phyloP scores from a whole-genome alignment of 2,888 invertebrate species.

The Seladonia tumulorum region DNA sequence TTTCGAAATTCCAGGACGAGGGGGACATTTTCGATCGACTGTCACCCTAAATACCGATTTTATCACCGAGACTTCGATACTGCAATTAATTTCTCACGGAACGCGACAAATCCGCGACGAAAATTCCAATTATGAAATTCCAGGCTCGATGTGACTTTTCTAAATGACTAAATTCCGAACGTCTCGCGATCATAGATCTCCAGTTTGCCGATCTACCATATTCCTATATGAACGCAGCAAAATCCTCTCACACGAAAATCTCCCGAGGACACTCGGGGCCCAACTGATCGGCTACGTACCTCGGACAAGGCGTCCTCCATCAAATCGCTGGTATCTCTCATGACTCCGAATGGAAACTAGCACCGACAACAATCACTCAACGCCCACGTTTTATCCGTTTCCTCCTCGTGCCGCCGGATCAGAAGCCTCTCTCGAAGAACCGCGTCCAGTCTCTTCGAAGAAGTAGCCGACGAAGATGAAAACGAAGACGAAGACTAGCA shows the following conservation, averaged over 20 bases:
- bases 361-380: constrained; percentile 76
- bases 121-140: too few relatives aligned
- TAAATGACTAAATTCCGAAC: too few relatives aligned
- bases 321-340: constrained; percentile 80
- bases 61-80: too few relatives aligned
- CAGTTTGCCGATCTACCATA: too few relatives aligned
- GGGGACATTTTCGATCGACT: too few relatives aligned
- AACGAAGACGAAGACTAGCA: background rate
- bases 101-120: too few relatives aligned
- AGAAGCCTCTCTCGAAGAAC: background rate
- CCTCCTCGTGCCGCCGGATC: constrained; percentile 19
- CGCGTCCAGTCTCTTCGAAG: background rate
- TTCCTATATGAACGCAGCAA: too few relatives aligned
- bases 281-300: constrained; percentile 73
- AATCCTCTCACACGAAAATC: background rate
- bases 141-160: too few relatives aligned
- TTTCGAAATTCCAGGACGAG: too few relatives aligned
- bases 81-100: too few relatives aligned
- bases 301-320: constrained; percentile 81
- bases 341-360: constrained; percentile 72
- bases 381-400: constrained; percentile 67
- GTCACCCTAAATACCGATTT: too few relatives aligned
- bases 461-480: background rate
- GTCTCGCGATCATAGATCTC: too few relatives aligned
- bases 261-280: background rate